Conservation (phyloP, 2,888 invertebrate genomes). For the Sinhomidia bicolor region DNA sequence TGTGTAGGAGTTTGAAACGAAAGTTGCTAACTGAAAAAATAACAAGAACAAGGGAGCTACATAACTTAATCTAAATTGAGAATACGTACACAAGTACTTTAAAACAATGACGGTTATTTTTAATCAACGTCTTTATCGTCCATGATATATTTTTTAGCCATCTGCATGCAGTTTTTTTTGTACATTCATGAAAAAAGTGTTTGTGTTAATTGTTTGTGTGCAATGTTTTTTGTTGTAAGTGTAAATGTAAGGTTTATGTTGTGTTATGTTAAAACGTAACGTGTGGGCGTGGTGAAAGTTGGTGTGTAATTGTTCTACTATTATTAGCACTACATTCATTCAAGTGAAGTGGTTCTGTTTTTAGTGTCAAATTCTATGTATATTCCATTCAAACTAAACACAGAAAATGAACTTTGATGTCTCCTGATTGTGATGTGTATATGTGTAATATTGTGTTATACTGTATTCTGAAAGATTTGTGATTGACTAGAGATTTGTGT, state of each 20-base stretch:
- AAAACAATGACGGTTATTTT: constrained; percentile 22
- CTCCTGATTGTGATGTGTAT: constrained; percentile 60
- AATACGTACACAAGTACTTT: not conserved
- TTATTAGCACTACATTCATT: constrained; percentile 6
- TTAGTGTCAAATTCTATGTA: not conserved
- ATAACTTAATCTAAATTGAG: not conserved
- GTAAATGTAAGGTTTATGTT: not conserved
- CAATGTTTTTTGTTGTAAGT: constrained; percentile 6
- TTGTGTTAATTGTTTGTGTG: constrained; percentile 39
- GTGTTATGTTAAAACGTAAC: not conserved
- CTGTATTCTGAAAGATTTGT: not conserved
- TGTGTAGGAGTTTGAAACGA: no score
- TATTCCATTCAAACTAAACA: not conserved
- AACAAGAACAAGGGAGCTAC: not conserved
- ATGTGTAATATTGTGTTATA: not conserved
- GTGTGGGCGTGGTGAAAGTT: constrained; percentile 22
- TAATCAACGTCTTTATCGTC: not conserved
- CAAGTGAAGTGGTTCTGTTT: not conserved
- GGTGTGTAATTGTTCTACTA: constrained; percentile 18
- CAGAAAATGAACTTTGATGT: constrained; percentile 37
- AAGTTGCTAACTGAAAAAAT: not conserved
- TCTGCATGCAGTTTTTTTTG: constrained; percentile 17
- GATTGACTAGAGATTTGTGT: not conserved
- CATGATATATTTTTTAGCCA: constrained; percentile 23
- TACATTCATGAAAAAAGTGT: not conserved